phyloP scores from a whole-genome alignment of 2,888 invertebrate species.

The Taenaris catops region DNA sequence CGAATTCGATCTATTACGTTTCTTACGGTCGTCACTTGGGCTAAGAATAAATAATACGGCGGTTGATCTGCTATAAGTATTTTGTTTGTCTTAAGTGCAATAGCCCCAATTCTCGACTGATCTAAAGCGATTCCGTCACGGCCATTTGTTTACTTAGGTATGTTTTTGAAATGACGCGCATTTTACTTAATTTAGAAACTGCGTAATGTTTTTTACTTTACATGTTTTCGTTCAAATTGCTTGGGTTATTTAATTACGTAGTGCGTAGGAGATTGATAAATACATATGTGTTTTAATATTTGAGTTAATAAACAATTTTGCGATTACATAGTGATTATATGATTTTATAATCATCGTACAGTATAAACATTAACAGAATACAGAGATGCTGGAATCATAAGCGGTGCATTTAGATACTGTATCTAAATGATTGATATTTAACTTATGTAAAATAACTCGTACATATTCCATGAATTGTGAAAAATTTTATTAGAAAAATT shows the following conservation, averaged over 20 bases:
- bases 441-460: too few relatives aligned
- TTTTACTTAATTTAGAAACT: conserved; percentile 16
- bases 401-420: too few relatives aligned
- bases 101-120: conserved; percentile 22
- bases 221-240: conserved; percentile 3
- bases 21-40: conserved; percentile 4
- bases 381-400: too few relatives aligned
- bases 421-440: too few relatives aligned
- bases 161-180: conserved; percentile 12
- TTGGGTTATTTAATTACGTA: neutral
- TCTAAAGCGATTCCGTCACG: conserved; percentile 14
- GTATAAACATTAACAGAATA: too few relatives aligned
- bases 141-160: conserved; percentile 17
- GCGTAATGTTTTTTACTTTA: conserved; percentile 11
- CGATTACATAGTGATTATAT: too few relatives aligned
- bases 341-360: too few relatives aligned
- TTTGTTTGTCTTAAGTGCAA: conserved; percentile 24
- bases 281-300: too few relatives aligned
- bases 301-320: too few relatives aligned
- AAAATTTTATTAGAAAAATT: too few relatives aligned
- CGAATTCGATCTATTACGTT: neutral
- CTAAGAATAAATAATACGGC: conserved; percentile 21
- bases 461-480: too few relatives aligned
- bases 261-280: too few relatives aligned
- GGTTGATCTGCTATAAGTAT: conserved; percentile 16